Evolutionary conservation across 30 jellyfish, hydroid and myxozoan species (phyloP), one percentile per base, ranked within the genome.

Genomic region (Sanderia malayensis): DNA sequence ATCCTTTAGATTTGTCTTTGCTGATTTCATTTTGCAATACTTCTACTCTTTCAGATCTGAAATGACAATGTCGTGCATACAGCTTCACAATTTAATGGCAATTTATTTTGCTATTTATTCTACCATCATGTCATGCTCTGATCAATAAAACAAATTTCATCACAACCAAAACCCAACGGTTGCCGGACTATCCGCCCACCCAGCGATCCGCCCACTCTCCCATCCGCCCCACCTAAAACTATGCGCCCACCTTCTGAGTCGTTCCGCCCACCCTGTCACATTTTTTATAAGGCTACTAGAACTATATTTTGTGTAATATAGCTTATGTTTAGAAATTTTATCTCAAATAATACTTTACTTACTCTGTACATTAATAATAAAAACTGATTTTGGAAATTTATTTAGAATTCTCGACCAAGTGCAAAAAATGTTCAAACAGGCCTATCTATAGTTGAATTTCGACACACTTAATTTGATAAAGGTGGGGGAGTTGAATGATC

Each of bases 181-280:
- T n/a, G n/a, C n/a, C n/a, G n/a, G n/a, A n/a, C n/a, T n/a, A n/a
- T n/a, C n/a, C n/a, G n/a, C n/a, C n/a, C n/a, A n/a, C n/a, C n/a
- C n/a, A n/a, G n/a, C 55, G 8, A 41, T 41, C 15, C 15, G 55
- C 55, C 55, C 55, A 41, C 55, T 41, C 55, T 41, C 55, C 55
- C 55, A 41, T 41, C 15, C 55, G 55, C 15, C 55, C 15, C 55
- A 41, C 8, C 15, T 6, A 15, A 41, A 15, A 41, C 55, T 41
- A 41, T 41, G 11, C 55, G 15, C 55, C 55, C 55, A 41, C 55
- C 55, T 15, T 41, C 55, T 41, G 55, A 41, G 55, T 41, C 55
- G 15, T 41, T 41, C 15, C 55, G 8, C 55, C 55, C 55, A 41
- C 55, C 55, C 15, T 8, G 8, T 41, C 55, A 41, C 8, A 41